These are phyloP conservation scores for Oophaga sylvatica DNA, from an alignment of 2,797 vertebrate species.

Conservation along the genomic window DNA sequence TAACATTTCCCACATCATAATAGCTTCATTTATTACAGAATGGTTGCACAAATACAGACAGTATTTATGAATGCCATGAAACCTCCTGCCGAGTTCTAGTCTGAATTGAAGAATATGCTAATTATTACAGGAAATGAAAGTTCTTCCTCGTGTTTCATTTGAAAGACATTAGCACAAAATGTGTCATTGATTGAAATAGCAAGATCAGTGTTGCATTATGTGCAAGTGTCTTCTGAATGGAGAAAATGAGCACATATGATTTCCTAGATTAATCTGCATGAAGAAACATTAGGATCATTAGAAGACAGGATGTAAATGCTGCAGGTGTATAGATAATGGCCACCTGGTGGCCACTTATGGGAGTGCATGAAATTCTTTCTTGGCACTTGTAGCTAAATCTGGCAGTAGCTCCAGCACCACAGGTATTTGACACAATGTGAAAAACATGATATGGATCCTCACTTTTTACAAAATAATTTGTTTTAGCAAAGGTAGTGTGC, in stretches of 20 bases:
- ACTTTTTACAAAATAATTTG: background rate
- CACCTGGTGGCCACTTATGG: slow-evolving; percentile 66
- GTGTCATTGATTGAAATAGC: slow-evolving; percentile 59
- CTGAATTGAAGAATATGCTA: slow-evolving; percentile 54
- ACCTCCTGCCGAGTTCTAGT: slow-evolving; percentile 38
- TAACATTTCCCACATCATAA: slow-evolving; percentile 33
- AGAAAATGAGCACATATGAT: slow-evolving; percentile 62
- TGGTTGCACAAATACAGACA: slow-evolving; percentile 44
- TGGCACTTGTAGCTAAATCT: background rate
- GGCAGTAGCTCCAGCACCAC: background rate
- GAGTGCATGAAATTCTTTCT: background rate
- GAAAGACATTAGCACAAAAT: slow-evolving; percentile 61
- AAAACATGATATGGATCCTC: background rate
- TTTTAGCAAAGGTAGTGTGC: no score
- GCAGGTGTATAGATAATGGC: slow-evolving; percentile 63
- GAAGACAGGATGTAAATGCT: slow-evolving; percentile 53
- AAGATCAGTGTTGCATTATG: slow-evolving; percentile 62
- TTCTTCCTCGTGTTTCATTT: slow-evolving; percentile 42
- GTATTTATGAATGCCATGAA: slow-evolving; percentile 45
- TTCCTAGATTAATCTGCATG: slow-evolving; percentile 61
- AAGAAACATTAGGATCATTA: slow-evolving; percentile 52
- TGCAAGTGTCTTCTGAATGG: slow-evolving; percentile 62
- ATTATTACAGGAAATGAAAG: slow-evolving; percentile 53
- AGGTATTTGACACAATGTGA: background rate
- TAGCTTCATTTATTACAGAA: slow-evolving; percentile 24